These are phyloP conservation scores for Micromys minutus DNA, from an alignment of 2,113 vertebrate species.

Conservation along the genomic window DNA sequence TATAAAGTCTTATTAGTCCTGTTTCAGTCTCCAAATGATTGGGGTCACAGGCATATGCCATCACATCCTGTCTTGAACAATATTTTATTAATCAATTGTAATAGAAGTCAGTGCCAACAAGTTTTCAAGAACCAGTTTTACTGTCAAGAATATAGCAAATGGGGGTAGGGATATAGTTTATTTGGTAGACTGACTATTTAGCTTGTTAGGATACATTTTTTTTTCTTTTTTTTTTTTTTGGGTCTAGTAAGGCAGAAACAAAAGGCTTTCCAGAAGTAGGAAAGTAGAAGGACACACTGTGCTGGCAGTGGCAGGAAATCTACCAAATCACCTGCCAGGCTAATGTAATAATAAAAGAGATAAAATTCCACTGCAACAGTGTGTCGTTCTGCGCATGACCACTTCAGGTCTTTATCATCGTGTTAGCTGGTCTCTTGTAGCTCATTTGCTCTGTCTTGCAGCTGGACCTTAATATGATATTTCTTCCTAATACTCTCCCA, in stretches of 20 bases:
- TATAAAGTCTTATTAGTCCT: background rate
- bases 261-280: background rate
- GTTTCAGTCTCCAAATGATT: background rate
- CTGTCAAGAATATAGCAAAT: slow-evolving; percentile 30
- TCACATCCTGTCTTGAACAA: background rate
- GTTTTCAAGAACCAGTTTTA: background rate
- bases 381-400: background rate
- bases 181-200: background rate
- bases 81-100: slow-evolving; percentile 10
- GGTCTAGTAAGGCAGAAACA: background rate
- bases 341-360: no score
- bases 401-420: background rate
- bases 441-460: background rate
- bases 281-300: no score
- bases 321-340: no score
- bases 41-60: background rate
- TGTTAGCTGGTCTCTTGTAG: background rate
- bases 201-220: no score
- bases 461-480: background rate
- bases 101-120: background rate
- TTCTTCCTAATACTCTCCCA: background rate
- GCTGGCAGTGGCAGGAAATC: no score
- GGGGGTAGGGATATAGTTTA: background rate
- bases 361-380: no score
- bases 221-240: no score